Percentiles rank a stretch among this genome's conserved stretches.
These are phyloP conservation scores for Onthophagus taurus DNA, from an alignment of 1,140 invertebrate species.

Conservation along the genomic window DNA sequence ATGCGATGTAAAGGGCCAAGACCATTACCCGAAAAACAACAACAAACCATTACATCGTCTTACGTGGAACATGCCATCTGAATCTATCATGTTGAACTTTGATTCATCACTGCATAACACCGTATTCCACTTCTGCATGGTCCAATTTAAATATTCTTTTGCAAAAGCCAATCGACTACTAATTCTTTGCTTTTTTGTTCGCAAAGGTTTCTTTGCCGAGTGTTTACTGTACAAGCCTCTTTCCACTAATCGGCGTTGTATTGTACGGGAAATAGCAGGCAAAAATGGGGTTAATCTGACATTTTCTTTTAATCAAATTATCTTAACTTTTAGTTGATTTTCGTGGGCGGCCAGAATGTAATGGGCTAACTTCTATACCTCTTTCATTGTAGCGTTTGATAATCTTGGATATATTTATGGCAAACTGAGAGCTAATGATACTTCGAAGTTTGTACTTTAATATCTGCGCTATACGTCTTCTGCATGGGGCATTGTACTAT, in stretches of 20 bases:
- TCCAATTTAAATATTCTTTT: not conserved
- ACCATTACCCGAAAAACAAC: constrained; percentile 7
- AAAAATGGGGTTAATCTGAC: not conserved
- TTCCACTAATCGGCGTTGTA: constrained; percentile 1
- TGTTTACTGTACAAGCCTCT: not conserved
- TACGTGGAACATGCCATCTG: not conserved
- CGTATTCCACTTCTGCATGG: not conserved
- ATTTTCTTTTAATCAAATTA: not conserved
- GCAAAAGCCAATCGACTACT: constrained; percentile 1
- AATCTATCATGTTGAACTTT: not conserved
- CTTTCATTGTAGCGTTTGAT: constrained; percentile 1
- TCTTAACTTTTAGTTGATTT: not conserved
- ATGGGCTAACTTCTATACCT: constrained; percentile 1
- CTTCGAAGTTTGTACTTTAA: constrained; percentile 1
- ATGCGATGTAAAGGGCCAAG: constrained; percentile 10
- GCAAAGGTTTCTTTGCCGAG: constrained; percentile 3
- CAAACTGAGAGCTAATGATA: not conserved
- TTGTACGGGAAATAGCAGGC: constrained; percentile 3
- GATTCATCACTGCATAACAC: constrained; percentile 2
- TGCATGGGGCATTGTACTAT: constrained; percentile 1
- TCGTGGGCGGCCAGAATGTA: constrained; percentile 1
- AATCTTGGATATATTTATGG: not conserved
- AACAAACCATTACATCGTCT: too few species aligned
- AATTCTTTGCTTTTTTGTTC: constrained; percentile 2
- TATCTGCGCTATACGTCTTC: not conserved